Base-by-base conservation (phyloP, 2,113 vertebrate genomes). In the Tenrec ecaudatus region DNA sequence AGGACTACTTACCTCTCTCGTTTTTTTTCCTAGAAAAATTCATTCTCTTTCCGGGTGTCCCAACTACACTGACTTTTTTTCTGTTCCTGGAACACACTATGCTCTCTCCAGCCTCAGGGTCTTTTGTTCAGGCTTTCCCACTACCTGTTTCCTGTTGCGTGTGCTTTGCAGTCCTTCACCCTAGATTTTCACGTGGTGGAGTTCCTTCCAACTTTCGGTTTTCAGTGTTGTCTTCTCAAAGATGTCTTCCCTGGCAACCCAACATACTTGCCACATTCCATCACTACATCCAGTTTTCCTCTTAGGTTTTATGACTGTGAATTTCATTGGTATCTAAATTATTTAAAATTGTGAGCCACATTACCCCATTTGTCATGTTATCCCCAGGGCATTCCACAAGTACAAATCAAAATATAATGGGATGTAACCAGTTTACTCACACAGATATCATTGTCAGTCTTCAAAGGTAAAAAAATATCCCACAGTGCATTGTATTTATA, bases 391-490 rank as follows among this genome's bases (percentile, higher is more conserved):
- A 29, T 91, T 1, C 25, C 22, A 60, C 29, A 94, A 73, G 40
- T 64, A 20, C 29, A 83, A 33, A 22, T 3, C 53, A 92, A 80
- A 95, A 20, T 53, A 10, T 53, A 53, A 53, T 53, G 40, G 6
- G 47, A 53, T 86, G 4, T 19, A 89, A 62, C 38, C 47, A 88
- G 69, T 73, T 85, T 88, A 64, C 29, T 87, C 29, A 86, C 25
- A 82, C 47, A 91, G 47, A 90, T 8, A n/a, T 43, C 27, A 47
- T 36, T 86, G 3, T 87, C 78, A 78, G 88, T 93, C 82, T n/a
- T 89, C 84, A 89, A 77, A 47, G 64, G 23, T 60, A 86, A 33
- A 53, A 40, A 29, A 47, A 31, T 29, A 66, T n/a, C n/a, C 4
- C 17, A 78, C 25, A 58, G 66, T 25, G 80, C 77, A 80, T 79